Evolutionary conservation across 2,888 invertebrate genomes (phyloP).

Genomic region (Agrotis puta): DNA sequence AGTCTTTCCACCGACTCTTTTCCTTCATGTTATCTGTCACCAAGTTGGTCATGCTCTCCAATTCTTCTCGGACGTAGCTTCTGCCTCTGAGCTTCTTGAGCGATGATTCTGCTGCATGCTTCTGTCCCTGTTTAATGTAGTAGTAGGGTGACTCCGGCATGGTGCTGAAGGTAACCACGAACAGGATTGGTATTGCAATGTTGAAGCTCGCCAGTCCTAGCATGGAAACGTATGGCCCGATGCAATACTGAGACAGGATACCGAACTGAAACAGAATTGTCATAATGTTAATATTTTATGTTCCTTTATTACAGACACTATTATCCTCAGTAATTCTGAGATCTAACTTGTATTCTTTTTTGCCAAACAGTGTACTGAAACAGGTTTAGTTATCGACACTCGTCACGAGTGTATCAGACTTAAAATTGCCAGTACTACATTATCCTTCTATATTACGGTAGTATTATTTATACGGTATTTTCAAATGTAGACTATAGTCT

Average conservation of each 20-base stretch:
- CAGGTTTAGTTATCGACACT: not conserved
- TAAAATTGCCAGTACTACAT: too few species aligned
- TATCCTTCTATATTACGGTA: too few species aligned
- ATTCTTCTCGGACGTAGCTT: conserved; percentile 89
- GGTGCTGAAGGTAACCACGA: conserved; percentile 90
- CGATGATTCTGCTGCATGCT: conserved; percentile 89
- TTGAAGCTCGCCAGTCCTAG: conserved; percentile 90
- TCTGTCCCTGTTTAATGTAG: conserved; percentile 86
- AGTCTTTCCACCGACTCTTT: conserved; percentile 86
- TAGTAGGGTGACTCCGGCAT: conserved; percentile 93
- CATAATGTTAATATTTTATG: not conserved
- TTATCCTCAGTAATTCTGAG: not conserved
- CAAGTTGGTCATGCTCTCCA: conserved; percentile 89
- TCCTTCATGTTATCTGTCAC: conserved; percentile 90
- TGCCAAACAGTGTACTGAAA: not conserved
- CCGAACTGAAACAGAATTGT: conserved; percentile 86
- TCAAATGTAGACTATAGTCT: not conserved
- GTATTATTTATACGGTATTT: not conserved
- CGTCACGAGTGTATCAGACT: too few species aligned
- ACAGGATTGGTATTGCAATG: conserved; percentile 89
- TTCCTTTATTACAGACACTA: not conserved
- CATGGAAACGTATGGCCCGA: conserved; percentile 91
- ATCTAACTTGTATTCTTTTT: not conserved
- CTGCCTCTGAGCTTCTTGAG: conserved; percentile 91
- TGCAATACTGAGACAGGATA: conserved; percentile 91